Conservation (phyloP, 30 jellyfish, hydroid and myxozoan species). For the Haliclystus octoradiatus region DNA sequence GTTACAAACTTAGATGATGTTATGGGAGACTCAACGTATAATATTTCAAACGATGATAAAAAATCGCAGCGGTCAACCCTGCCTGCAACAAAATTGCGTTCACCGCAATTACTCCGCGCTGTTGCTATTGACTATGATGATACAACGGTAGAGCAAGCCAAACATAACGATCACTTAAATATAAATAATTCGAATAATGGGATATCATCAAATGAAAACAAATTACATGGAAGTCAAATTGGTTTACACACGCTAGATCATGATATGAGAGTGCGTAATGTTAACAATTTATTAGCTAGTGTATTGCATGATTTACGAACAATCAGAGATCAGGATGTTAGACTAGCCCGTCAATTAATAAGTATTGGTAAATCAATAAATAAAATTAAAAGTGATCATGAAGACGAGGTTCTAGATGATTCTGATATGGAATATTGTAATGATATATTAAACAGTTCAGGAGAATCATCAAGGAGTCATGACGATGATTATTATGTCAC, state of each 20-base stretch:
- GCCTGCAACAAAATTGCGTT: not conserved
- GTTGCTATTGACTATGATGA: not conserved
- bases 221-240: not conserved
- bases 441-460: not conserved
- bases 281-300: slow-evolving; percentile 52
- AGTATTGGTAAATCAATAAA: slow-evolving; percentile 69
- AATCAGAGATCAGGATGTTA: slow-evolving; percentile 61
- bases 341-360: slow-evolving; percentile 59
- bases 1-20: not conserved
- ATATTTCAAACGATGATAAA: too few species aligned
- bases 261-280: slow-evolving; percentile 35
- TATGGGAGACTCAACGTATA: not conserved
- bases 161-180: not conserved
- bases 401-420: too few species aligned
- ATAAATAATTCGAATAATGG: not conserved
- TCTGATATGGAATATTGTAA: not conserved
- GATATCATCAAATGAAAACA: not conserved
- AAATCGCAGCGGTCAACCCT: not conserved
- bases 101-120: not conserved
- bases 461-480: not conserved
- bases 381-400: slow-evolving; percentile 26
- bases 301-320: slow-evolving; percentile 67
- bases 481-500: not conserved
- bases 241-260: not conserved
- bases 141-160: too few species aligned